phyloP scores from a whole-genome alignment of 2,888 invertebrate genomes.

The Diadromus collaris region DNA sequence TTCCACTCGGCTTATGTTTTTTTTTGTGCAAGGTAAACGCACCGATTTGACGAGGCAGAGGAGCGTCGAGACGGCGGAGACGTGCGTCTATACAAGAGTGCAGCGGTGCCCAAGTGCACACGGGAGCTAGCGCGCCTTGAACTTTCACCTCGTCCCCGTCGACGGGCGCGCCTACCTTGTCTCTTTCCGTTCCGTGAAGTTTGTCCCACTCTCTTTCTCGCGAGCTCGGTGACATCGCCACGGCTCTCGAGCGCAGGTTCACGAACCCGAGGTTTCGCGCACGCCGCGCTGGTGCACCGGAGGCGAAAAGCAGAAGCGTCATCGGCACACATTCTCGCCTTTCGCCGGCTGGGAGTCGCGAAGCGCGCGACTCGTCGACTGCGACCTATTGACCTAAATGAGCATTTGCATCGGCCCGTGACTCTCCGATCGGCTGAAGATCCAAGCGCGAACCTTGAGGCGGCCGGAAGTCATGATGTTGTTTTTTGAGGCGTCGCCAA shows the following conservation, averaged over 20 bases:
- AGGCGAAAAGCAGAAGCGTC: conserved; percentile 54
- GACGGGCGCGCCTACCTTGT: background rate
- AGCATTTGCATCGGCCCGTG: conserved; percentile 63
- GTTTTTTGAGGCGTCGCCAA: conserved; percentile 8
- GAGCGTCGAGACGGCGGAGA: conserved; percentile 57
- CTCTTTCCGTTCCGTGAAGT: conserved; percentile 10
- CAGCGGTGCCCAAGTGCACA: conserved; percentile 61
- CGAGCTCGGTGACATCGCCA: conserved; percentile 2
- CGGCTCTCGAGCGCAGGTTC: conserved; percentile 17
- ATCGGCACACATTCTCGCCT: conserved; percentile 47
- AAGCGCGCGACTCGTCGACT: conserved; percentile 49
- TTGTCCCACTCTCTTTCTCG: conserved; percentile 16
- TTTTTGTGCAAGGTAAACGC: conserved; percentile 10
- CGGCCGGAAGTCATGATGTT: conserved; percentile 19
- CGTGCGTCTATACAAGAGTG: conserved; percentile 58
- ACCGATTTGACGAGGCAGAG: conserved; percentile 36
- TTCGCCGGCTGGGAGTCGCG: conserved; percentile 35
- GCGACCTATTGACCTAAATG: conserved; percentile 74
- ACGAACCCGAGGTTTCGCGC: conserved; percentile 24
- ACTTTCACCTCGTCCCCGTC: conserved; percentile 72
- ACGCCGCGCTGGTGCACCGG: conserved; percentile 21
- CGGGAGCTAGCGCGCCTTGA: conserved; percentile 65
- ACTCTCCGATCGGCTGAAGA: conserved; percentile 51
- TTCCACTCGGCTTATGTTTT: background rate
- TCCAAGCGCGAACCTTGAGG: conserved; percentile 50